Conservation (phyloP, 2,888 invertebrate genomes). For the Lochmaea crataegi region DNA sequence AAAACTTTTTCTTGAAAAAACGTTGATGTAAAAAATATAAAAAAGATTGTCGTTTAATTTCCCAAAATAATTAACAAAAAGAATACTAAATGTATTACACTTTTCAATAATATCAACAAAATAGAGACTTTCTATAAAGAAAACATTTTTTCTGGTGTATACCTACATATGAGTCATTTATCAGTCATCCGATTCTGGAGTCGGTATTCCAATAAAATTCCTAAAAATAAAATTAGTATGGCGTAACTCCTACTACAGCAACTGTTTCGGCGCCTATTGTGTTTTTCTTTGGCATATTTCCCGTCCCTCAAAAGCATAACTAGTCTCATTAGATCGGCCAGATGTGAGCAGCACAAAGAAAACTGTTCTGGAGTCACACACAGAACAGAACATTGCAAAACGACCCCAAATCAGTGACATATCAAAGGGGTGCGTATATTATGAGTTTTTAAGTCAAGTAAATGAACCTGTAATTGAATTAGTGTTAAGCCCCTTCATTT, state of each 20-base stretch:
- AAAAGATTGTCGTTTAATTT: too few species aligned
- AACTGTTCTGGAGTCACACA: slow-evolving; percentile 34
- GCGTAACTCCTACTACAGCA: slow-evolving; percentile 28
- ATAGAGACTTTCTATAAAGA: neutral
- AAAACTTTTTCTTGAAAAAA: too few species aligned
- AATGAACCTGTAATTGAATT: slow-evolving; percentile 5
- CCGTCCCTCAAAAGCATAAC: slow-evolving; percentile 45
- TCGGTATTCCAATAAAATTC: slow-evolving; percentile 32
- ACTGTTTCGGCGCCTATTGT: slow-evolving; percentile 42
- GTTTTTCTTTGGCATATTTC: slow-evolving; percentile 37
- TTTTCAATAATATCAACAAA: neutral
- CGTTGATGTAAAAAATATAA: too few species aligned
- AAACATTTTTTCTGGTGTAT: neutral
- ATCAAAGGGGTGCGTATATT: neutral
- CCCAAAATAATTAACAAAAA: too few species aligned
- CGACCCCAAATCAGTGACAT: slow-evolving; percentile 15
- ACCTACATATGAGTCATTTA: slow-evolving; percentile 35
- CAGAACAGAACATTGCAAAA: slow-evolving; percentile 15
- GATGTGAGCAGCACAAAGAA: slow-evolving; percentile 45
- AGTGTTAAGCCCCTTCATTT: neutral
- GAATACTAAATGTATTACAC: neutral
- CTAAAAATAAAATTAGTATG: slow-evolving; percentile 32
- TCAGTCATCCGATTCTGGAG: slow-evolving; percentile 31
- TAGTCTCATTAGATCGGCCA: slow-evolving; percentile 46
- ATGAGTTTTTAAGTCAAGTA: slow-evolving; percentile 5